phyloP scores from a whole-genome alignment of 2,113 vertebrate species.

The Rhinogobius similis region DNA sequence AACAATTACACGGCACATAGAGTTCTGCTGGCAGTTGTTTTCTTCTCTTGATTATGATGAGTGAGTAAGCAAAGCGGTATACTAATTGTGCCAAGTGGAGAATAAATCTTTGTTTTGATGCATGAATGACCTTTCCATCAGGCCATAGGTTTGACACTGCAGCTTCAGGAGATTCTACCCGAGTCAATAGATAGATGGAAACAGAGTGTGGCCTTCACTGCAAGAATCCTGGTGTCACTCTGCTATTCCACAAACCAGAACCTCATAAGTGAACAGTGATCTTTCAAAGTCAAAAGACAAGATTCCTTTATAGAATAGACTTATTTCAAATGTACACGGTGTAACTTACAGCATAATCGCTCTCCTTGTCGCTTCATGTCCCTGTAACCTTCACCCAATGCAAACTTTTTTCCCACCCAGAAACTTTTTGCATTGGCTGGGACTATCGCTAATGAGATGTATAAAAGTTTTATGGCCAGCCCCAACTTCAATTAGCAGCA shows the following conservation, averaged over 20 bases:
- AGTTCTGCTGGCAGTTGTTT: neutral
- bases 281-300: neutral
- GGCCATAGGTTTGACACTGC: neutral
- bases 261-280: neutral
- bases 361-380: neutral
- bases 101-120: neutral
- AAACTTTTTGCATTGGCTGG: slow-evolving; percentile 7
- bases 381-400: neutral
- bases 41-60: neutral
- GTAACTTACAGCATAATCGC: neutral
- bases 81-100: neutral
- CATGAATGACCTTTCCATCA: neutral
- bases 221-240: neutral
- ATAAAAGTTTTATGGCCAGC: slow-evolving; percentile 34
- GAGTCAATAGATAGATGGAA: neutral
- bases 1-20: neutral
- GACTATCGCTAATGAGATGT: slow-evolving; percentile 38
- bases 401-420: neutral
- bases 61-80: neutral
- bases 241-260: neutral
- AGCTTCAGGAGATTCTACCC: neutral
- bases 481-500: slow-evolving; percentile 53
- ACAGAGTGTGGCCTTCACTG: neutral
- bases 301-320: neutral
- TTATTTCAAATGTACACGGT: neutral